Evolutionary conservation across 2,113 vertebrate species (phyloP), one percentile per base, ranked within the genome.

Genomic region (Machaerirhynchus nigripectus): DNA sequence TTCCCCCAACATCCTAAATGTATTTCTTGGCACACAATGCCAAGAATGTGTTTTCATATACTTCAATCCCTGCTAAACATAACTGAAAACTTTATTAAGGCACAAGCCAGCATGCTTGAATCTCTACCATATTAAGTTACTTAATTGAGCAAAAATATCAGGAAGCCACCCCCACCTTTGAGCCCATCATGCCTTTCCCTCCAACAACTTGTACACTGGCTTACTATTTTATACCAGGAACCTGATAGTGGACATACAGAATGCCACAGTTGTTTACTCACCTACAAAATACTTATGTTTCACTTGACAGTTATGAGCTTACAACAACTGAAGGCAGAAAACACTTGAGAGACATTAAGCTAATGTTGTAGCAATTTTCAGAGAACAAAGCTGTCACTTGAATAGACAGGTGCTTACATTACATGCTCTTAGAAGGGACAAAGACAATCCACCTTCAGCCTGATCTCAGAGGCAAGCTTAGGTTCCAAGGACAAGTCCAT

Each of bases 61-160:
- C 47, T 79, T 76, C 63, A 79, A 71, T 40, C 56, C 53, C 44
- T 37, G 39, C 47, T 80, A 83, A 86, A 88, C 73, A 47, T 70
- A 86, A 85, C 76, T 4, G 6, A 78, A 90, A 88, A 63, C 56
- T 93, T 67, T 63, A 67, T 13, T 88, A 55, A 75, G 55, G 75
- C 6, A 2, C 42, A 59, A 70, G 67, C n/a, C 71, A 71, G 56
- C 55, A 67, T 13, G 37, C 69, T 60, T 60, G 40, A 77, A 33
- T 40, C 64, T 80, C 77, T 65, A 91, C 64, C 75, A 60, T 70
- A 87, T 88, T 92, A 85, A 91, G 70, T 92, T 88, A 92, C 93
- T 76, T 55, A 28, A 95, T 5, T 49, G 42, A 67, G 33, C 28
- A 74, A 67, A 93, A 87, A 74, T 73, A 89, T 20, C 52, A 49